phyloP scores from a whole-genome alignment of 2,888 invertebrate species.

The Eilema sororculum region DNA sequence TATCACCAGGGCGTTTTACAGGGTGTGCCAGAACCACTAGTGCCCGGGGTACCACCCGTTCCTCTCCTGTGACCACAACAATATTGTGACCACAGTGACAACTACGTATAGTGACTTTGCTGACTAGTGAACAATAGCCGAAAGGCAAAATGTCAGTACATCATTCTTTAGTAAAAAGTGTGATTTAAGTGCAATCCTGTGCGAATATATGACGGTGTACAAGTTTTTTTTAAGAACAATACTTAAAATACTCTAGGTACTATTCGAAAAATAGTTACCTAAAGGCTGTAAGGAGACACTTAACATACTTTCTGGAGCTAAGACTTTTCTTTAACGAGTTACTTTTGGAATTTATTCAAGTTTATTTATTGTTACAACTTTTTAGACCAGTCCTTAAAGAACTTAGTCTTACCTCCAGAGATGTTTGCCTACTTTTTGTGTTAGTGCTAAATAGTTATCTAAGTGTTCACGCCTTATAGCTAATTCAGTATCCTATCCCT shows the following conservation, averaged over 20 bases:
- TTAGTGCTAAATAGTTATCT: conserved; percentile 59
- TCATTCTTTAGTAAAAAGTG: conserved; percentile 61
- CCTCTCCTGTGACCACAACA: conserved; percentile 85
- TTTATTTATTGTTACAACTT: conserved; percentile 18
- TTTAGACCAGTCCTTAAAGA: conserved; percentile 43
- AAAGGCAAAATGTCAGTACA: conserved; percentile 42
- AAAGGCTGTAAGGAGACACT: conserved; percentile 58
- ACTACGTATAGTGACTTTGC: conserved; percentile 54
- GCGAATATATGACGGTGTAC: conserved; percentile 55
- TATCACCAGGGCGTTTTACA: conserved; percentile 84
- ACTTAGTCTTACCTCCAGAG: conserved; percentile 56
- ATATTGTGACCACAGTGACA: conserved; percentile 69
- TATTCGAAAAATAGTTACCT: conserved; percentile 53
- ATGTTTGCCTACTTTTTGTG: conserved; percentile 47
- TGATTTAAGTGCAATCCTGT: conserved; percentile 79
- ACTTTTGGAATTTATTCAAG: conserved; percentile 24
- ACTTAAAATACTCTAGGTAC: conserved; percentile 61
- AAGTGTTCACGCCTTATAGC: conserved; percentile 68
- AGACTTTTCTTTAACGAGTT: conserved; percentile 54
- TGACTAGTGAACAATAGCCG: conserved; percentile 36
- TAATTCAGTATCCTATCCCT: conserved; percentile 56
- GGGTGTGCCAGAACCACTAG: conserved; percentile 83
- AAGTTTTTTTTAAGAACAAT: conserved; percentile 41
- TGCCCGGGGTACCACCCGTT: conserved; percentile 79
- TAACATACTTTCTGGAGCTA: conserved; percentile 51